Evolutionary conservation across 1,140 invertebrate species (phyloP), one percentile per base, ranked within the genome.

Genomic region (Patella vulgata): DNA sequence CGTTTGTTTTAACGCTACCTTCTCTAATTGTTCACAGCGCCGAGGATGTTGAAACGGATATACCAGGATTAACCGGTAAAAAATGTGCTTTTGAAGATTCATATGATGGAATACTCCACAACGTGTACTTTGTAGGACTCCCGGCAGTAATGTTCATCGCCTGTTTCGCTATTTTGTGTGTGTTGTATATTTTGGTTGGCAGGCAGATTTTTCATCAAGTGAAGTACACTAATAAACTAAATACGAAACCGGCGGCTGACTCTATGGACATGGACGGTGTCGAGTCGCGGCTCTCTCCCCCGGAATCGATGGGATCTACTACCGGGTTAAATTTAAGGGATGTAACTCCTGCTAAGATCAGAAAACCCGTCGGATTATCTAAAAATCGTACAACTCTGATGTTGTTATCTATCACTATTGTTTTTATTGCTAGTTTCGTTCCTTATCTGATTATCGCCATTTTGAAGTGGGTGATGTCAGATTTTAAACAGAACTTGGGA

Each of bases 31-130:
- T 66, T 1, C 59, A 60, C 44, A 52, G 57, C 3, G n/a, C 31
- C 9, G 51, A 43, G 55, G 48, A 51, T 2, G 19, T 51, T 12
- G 46, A 43, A 11, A 68, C 60, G 0, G 8, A 23, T 14, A 1
- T 58, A 0, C 31, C 47, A 0, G 68, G 58, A 0, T 39, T 77
- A 1, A 59, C 59, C 2, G 74, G 77, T 5, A 59, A 52, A 3
- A 68, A 73, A 48, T 79, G 77, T 50, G 71, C 68, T 23, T 68
- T 73, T 21, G 56, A 66, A 3, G 68, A 73, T 23, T 43, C 65
- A 3, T 71, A 59, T 33, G 30, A 27, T 1, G 59, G 68, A 8
- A 67, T 72, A 12, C 43, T 52, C 0, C 53, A 56, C 21, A 63
- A 69, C 2, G 25, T 66, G n/a, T 39, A 70, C 8, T 71, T 75